These are phyloP conservation scores for Hypsibius dujardini DNA, from an alignment of 1,140 invertebrate genomes.

Conservation along the genomic window DNA sequence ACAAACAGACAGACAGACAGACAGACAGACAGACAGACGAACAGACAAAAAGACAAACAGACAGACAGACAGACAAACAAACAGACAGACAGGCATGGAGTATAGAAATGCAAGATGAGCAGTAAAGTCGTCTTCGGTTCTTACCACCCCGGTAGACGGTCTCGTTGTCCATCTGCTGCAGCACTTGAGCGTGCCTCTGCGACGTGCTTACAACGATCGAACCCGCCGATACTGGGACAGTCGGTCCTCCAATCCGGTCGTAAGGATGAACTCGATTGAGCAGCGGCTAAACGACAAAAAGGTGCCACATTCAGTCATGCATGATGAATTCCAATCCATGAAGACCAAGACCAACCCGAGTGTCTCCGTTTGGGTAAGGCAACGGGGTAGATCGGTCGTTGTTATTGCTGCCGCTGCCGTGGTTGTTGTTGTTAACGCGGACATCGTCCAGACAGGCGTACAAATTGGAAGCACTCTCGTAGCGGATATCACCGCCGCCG, in stretches of 20 bases:
- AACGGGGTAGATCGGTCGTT: background rate
- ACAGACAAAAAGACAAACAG: too few relatives aligned
- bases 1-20: too few relatives aligned
- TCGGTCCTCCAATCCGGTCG: conserved; percentile 3
- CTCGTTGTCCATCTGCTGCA: conserved; percentile 13
- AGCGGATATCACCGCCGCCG: background rate
- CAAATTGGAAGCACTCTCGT: conserved; percentile 15
- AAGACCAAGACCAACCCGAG: background rate
- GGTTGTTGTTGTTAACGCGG: background rate
- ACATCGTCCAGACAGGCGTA: conserved; percentile 14
- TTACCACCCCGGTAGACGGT: background rate
- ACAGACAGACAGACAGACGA: too few relatives aligned
- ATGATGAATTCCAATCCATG: conserved; percentile 6
- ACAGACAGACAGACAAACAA: too few relatives aligned
- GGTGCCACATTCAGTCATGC: background rate
- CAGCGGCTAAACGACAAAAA: background rate
- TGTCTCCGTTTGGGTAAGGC: background rate
- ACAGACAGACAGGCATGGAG: too few relatives aligned
- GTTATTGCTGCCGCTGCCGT: background rate
- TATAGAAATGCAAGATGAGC: too few relatives aligned
- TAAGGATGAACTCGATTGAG: conserved; percentile 2
- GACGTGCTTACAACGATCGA: background rate
- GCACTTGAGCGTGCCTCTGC: background rate
- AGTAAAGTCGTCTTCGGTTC: too few relatives aligned
- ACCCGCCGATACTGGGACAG: background rate